Evolutionary conservation across 2,888 invertebrate species (phyloP).

Genomic region (Conus canariensis): DNA sequence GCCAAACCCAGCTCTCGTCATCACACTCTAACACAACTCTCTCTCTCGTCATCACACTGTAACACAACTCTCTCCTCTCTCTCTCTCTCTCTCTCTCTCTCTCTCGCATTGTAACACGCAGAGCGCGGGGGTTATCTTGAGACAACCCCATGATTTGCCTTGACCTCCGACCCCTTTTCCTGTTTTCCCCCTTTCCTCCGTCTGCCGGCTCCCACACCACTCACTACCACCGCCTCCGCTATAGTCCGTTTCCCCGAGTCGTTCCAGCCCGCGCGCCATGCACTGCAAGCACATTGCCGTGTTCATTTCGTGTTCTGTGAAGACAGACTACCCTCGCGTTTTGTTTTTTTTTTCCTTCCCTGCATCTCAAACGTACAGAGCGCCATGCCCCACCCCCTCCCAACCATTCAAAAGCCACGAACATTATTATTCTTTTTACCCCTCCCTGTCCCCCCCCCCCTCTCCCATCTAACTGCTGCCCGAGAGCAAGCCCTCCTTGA

Average conservation of each 20-base stretch:
- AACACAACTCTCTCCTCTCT: background rate
- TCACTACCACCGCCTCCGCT: background rate
- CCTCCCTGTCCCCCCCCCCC: background rate
- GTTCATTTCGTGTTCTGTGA: too few relatives aligned
- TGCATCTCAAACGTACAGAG: too few relatives aligned
- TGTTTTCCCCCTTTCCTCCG: conserved; percentile 7
- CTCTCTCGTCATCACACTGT: too few relatives aligned
- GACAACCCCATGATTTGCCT: conserved; percentile 29
- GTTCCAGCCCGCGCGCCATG: background rate
- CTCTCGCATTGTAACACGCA: background rate
- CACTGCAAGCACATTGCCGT: background rate
- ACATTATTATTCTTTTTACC: too few relatives aligned
- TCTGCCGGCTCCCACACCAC: background rate
- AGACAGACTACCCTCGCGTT: too few relatives aligned
- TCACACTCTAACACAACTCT: too few relatives aligned
- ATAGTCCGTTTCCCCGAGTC: background rate
- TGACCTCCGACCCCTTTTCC: conserved; percentile 16
- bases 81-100: background rate
- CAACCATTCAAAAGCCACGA: background rate
- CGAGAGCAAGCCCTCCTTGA: conserved; percentile 22
- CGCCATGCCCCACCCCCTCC: too few relatives aligned
- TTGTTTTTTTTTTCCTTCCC: background rate
- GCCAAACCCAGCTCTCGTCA: too few relatives aligned
- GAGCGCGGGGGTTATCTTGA: conserved; percentile 12
- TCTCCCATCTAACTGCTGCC: background rate